Conservation (phyloP, 1,140 invertebrate species). For the Neocloeon triangulifer region DNA sequence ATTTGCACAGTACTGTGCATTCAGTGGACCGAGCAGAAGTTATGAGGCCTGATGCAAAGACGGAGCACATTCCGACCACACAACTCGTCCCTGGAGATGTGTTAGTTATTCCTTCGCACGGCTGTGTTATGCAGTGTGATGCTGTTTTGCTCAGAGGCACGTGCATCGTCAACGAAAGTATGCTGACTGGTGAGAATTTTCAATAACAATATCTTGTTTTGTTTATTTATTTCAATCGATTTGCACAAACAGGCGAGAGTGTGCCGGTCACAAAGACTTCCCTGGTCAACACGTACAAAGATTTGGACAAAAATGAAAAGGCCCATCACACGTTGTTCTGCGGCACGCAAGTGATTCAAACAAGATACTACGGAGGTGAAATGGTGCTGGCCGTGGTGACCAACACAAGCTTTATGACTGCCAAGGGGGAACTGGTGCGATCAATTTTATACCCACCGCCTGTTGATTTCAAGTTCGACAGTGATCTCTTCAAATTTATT, state of each 20-base stretch:
- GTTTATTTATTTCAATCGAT: neutral
- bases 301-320: neutral
- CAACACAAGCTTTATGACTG: conserved; percentile 29
- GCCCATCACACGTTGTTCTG: conserved; percentile 35
- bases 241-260: conserved; percentile 30
- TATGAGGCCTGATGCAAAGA: conserved; percentile 17
- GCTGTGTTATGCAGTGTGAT: conserved; percentile 74
- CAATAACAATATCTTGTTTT: too few species aligned
- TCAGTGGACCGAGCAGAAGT: conserved; percentile 35
- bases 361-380: conserved; percentile 29
- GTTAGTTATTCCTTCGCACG: conserved; percentile 61
- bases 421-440: conserved; percentile 33
- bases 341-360: conserved; percentile 41
- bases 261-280: conserved; percentile 39
- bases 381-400: conserved; percentile 23
- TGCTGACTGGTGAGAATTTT: conserved; percentile 80
- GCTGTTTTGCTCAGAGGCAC: conserved; percentile 68
- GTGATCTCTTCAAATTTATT: conserved; percentile 28
- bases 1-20: conserved; percentile 40
- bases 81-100: conserved; percentile 82
- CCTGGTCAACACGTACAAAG: conserved; percentile 14
- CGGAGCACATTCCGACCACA: conserved; percentile 25
- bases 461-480: conserved; percentile 31
- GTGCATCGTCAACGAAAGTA: conserved; percentile 88
- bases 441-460: conserved; percentile 35